Conservation (phyloP, 2,113 vertebrate species). For the Rhabdornis inornatus region DNA sequence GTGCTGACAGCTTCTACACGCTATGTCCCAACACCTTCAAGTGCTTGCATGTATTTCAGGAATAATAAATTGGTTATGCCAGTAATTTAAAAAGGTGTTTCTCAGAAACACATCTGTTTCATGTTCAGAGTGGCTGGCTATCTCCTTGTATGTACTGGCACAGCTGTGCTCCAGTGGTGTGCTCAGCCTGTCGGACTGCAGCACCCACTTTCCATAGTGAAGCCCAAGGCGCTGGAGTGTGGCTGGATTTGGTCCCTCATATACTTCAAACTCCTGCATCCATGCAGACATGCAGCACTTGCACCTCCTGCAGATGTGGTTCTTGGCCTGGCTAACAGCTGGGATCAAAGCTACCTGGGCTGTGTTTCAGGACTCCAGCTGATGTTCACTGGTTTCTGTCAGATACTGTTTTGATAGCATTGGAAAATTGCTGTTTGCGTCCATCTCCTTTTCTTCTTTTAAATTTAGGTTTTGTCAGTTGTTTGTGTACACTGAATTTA, state of each 20-base stretch:
- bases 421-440: neutral
- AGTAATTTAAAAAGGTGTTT: neutral
- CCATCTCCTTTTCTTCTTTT: neutral
- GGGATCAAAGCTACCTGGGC: neutral
- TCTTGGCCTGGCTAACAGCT: neutral
- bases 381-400: neutral
- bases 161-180: neutral
- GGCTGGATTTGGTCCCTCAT: neutral
- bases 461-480: neutral
- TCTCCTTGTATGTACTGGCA: fast-evolving
- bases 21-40: neutral
- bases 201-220: neutral
- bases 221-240: neutral
- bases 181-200: neutral
- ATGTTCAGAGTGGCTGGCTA: neutral
- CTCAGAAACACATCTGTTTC: neutral
- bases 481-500: neutral
- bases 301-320: fast-evolving
- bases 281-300: neutral
- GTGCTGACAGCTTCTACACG: neutral
- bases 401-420: neutral
- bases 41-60: neutral
- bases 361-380: neutral
- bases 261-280: neutral
- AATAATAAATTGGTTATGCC: neutral